phyloP scores from a whole-genome alignment of 2,113 vertebrate species.

The Alaudala cheleensis region DNA sequence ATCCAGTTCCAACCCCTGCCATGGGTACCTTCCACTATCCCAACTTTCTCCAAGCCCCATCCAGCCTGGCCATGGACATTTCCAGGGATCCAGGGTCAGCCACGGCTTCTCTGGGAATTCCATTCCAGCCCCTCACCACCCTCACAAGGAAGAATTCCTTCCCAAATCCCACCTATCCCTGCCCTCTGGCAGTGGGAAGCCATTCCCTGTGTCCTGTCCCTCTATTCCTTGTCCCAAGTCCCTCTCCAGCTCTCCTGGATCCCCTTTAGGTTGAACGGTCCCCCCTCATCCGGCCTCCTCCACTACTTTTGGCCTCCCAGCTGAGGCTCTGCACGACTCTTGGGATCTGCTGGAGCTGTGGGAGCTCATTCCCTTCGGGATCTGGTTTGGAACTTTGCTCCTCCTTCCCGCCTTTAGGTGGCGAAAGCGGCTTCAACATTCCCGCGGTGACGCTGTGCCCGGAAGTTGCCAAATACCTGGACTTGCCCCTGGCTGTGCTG shows the following conservation, averaged over 20 bases:
- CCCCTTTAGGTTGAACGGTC: neutral
- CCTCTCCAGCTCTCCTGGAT: neutral
- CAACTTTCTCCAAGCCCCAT: fast-evolving
- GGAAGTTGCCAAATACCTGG: constrained; percentile 81
- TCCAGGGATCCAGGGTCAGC: neutral
- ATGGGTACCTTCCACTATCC: neutral
- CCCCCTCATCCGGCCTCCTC: neutral
- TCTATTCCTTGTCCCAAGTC: neutral
- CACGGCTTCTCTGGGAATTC: neutral
- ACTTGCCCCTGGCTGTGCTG: constrained; percentile 75
- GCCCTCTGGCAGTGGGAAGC: neutral
- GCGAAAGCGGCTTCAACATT: constrained; percentile 84
- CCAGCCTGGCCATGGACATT: fast-evolving
- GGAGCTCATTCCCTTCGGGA: neutral
- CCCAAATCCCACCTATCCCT: neutral
- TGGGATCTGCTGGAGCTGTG: neutral
- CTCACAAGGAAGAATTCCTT: neutral
- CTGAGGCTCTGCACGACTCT: neutral
- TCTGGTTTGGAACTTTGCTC: neutral
- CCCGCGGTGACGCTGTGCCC: constrained; percentile 81
- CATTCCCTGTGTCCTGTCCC: neutral
- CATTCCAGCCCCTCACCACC: fast-evolving
- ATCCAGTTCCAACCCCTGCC: neutral
- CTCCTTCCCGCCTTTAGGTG: constrained; percentile 66
- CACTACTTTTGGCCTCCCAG: neutral